Evolutionary conservation across 2,797 vertebrate species (phyloP).

Genomic region (Urosaurus nigricauda): DNA sequence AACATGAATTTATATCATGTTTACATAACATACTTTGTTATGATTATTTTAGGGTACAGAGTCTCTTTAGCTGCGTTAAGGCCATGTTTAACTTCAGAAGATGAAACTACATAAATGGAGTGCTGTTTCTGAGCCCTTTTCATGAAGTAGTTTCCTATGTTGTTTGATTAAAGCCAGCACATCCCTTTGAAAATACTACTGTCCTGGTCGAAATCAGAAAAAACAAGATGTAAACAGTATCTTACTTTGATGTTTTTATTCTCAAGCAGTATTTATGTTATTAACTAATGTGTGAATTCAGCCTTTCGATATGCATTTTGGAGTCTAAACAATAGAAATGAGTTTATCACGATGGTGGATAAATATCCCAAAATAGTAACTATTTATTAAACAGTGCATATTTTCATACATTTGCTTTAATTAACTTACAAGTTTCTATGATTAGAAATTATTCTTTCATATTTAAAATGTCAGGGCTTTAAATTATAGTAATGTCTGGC

Average conservation of each 20-base stretch:
- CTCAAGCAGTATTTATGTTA: neutral
- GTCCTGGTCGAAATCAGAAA: neutral
- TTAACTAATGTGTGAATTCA: neutral
- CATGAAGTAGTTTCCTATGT: neutral
- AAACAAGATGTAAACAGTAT: neutral
- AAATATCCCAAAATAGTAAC: neutral
- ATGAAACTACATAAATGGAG: neutral
- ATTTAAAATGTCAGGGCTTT: neutral
- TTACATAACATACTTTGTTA: conserved; percentile 29
- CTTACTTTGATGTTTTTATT: neutral
- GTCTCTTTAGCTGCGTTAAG: conserved; percentile 15
- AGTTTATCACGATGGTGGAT: conserved; percentile 5
- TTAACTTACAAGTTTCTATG: neutral
- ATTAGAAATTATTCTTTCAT: neutral
- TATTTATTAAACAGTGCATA: conserved; percentile 28
- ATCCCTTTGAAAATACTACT: neutral
- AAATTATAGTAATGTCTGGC: neutral
- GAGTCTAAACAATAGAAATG: neutral
- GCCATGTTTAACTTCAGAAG: neutral
- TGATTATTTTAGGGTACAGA: neutral
- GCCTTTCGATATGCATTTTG: neutral
- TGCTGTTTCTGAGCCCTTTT: neutral
- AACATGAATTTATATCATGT: conserved; percentile 2
- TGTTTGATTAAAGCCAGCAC: neutral
- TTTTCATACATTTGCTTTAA: neutral